A percentile compares a stretch with the other conserved stretches of the same genome.
phyloP scores from a whole-genome alignment of 2,797 vertebrate species.

The Enteromius unitaeniatus region DNA sequence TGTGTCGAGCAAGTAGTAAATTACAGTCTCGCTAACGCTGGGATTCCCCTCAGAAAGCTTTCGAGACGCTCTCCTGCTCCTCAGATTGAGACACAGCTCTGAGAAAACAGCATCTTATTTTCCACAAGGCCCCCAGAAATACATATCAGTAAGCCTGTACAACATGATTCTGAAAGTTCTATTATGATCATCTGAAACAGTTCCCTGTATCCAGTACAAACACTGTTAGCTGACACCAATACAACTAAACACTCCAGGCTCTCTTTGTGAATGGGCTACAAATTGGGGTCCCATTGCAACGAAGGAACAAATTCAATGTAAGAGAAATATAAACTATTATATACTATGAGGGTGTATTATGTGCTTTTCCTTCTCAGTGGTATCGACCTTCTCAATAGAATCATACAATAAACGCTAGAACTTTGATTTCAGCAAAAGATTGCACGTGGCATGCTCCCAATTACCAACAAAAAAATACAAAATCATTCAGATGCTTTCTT shows the following conservation, averaged over 20 bases:
- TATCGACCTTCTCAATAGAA: background rate
- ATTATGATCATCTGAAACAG: background rate
- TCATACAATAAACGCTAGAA: background rate
- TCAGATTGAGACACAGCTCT: background rate
- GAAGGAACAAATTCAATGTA: background rate
- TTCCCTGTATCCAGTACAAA: background rate
- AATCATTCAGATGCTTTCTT: background rate
- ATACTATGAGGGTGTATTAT: background rate
- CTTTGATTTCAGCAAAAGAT: background rate
- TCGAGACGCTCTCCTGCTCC: background rate
- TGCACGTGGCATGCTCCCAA: background rate
- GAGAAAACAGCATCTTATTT: background rate
- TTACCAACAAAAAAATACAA: background rate
- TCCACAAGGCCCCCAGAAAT: background rate
- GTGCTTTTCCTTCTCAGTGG: background rate
- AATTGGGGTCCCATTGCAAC: background rate
- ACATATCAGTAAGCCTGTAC: background rate
- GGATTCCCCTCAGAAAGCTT: slow-evolving; percentile 25
- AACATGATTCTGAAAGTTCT: background rate
- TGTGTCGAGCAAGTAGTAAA: background rate
- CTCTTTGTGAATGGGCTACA: background rate
- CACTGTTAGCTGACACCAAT: background rate
- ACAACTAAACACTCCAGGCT: background rate
- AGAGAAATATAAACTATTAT: background rate
- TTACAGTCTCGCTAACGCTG: background rate